phyloP scores from a whole-genome alignment of 1,140 invertebrate genomes.

The Drosophila rhopaloa region DNA sequence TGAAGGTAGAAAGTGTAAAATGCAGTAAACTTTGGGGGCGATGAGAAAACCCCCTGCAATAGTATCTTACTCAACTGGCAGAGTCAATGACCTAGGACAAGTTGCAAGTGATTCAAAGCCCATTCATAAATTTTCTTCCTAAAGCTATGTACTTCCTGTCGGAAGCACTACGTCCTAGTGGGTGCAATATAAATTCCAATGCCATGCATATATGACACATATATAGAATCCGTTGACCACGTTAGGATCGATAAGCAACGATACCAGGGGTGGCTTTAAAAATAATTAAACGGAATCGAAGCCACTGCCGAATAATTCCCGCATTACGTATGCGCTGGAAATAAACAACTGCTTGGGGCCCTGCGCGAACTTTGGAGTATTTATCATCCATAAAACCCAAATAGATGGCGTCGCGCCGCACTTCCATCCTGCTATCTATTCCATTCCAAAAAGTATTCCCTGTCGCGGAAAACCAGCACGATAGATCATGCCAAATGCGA shows the following conservation, averaged over 20 bases:
- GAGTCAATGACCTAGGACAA: slow-evolving; percentile 55
- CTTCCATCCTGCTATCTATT: slow-evolving; percentile 30
- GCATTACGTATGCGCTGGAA: slow-evolving; percentile 60
- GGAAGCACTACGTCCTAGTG: slow-evolving; percentile 5
- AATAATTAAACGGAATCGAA: slow-evolving; percentile 36
- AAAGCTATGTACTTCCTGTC: slow-evolving; percentile 49
- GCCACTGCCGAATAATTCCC: slow-evolving; percentile 33
- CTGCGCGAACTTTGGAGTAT: slow-evolving; percentile 65
- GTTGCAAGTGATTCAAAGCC: slow-evolving; percentile 52
- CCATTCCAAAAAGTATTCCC: background rate
- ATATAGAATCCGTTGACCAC: slow-evolving; percentile 27
- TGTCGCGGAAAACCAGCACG: slow-evolving; percentile 5
- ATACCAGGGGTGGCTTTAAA: slow-evolving; percentile 54
- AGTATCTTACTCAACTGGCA: slow-evolving; percentile 14
- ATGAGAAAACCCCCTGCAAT: background rate
- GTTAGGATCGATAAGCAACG: slow-evolving; percentile 26
- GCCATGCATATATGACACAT: slow-evolving; percentile 59
- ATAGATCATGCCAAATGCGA: slow-evolving; percentile 49
- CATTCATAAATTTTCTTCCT: slow-evolving; percentile 70
- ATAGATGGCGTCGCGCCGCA: slow-evolving; percentile 36
- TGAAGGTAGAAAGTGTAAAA: background rate
- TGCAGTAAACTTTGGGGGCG: background rate
- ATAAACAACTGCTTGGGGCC: slow-evolving; percentile 36
- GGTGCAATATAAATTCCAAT: slow-evolving; percentile 69
- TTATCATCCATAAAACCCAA: slow-evolving; percentile 51